Evolutionary conservation across 2,888 invertebrate species (phyloP).

Genomic region (Melanophora roralis): DNA sequence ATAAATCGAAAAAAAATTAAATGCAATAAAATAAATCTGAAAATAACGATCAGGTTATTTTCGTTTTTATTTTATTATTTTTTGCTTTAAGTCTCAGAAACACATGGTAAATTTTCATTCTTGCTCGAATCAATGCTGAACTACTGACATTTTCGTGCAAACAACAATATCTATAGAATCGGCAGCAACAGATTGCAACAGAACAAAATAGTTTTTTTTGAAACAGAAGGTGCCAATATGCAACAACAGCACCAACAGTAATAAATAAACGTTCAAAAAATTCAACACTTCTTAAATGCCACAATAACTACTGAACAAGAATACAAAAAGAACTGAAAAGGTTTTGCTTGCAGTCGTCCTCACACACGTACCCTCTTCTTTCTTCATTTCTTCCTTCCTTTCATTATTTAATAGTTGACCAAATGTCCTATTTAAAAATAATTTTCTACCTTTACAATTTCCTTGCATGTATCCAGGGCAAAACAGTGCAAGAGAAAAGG

Average conservation of each 20-base stretch:
- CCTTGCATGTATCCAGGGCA: constrained; percentile 10
- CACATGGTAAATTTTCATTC: constrained; percentile 1
- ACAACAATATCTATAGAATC: constrained; percentile 1
- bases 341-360: constrained; percentile 22
- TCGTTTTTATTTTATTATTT: constrained; percentile 4
- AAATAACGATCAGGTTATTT: constrained; percentile 15
- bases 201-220: constrained; percentile 35
- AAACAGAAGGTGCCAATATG: constrained; percentile 56
- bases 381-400: background rate
- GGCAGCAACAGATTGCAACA: constrained; percentile 19
- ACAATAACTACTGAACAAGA: background rate
- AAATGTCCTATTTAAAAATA: background rate
- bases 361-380: constrained; percentile 25
- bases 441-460: constrained; percentile 4
- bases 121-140: constrained; percentile 54
- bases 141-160: constrained; percentile 63
- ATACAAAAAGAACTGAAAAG: background rate
- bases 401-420: background rate
- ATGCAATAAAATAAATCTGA: constrained; percentile 22
- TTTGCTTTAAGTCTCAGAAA: constrained; percentile 6
- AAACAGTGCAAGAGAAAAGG: constrained; percentile 32
- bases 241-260: constrained; percentile 20
- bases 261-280: background rate
- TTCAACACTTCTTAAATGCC: constrained; percentile 38
- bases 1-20: constrained; percentile 21